A percentile compares a stretch with the other conserved stretches of the same genome.
Conservation (phyloP, 2,888 invertebrate genomes). For the Ryuthela nishihirai region DNA sequence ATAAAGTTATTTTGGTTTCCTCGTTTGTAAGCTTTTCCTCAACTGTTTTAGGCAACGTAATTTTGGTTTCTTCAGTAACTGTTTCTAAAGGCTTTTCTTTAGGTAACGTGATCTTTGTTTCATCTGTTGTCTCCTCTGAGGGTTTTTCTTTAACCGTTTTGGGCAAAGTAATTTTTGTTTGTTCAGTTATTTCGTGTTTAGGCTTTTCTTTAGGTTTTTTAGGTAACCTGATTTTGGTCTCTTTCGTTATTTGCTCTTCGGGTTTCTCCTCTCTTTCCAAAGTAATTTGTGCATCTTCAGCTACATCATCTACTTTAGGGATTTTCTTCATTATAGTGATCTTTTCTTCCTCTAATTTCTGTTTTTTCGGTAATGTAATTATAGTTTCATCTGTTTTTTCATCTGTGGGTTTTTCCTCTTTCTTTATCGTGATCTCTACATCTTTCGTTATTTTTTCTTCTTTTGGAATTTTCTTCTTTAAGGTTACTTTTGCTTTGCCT, state of each 20-base stretch:
- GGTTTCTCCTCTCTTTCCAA: constrained; percentile 3
- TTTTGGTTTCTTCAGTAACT: no score
- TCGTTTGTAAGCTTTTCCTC: no score
- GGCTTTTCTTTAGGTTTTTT: constrained; percentile 22
- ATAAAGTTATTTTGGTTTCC: no score
- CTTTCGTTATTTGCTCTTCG: constrained; percentile 37
- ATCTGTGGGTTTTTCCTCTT: background rate
- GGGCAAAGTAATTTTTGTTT: background rate
- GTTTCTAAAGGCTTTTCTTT: constrained; percentile 24
- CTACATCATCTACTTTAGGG: no score
- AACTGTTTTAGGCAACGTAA: no score
- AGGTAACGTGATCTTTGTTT: constrained; percentile 18
- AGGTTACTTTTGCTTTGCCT: no score
- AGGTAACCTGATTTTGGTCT: constrained; percentile 38
- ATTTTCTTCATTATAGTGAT: no score
- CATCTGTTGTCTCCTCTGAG: constrained; percentile 11
- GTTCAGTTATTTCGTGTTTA: constrained; percentile 2
- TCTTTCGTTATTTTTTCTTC: background rate
- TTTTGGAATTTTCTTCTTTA: background rate
- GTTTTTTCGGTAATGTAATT: constrained; percentile 12
- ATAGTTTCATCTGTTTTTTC: background rate
- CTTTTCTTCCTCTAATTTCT: constrained; percentile 2
- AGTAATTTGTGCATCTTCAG: no score
- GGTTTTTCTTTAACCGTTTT: constrained; percentile 8
- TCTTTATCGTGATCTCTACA: background rate